Base-by-base conservation (phyloP, 1,140 invertebrate genomes). In the Drosophila varians region DNA sequence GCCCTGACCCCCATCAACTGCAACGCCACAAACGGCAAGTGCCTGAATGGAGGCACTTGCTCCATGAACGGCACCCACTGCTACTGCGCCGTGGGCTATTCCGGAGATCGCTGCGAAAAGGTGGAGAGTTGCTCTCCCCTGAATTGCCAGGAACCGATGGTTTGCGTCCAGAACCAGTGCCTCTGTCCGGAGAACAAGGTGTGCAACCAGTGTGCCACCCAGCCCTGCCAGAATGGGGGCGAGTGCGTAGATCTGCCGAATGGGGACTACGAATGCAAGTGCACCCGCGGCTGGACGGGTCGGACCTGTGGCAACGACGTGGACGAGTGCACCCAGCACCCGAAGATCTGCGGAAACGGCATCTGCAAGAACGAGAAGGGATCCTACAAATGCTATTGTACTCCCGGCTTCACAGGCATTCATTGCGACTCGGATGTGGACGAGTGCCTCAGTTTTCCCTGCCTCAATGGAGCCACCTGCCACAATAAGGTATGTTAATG, bases 391-490 rank as follows among this genome's bases (percentile, higher is more conserved):
- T 98, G 96, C 89, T 97, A 95, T 82, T 98, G 96, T 84, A 94
- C 94, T 62, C 96, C 96, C 18, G 96, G 97, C 31, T 97, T 94
- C 91, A 95, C 96, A 19, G 95, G 97, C 21, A 93, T 96, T 87
- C 94, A 95, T 70, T 97, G 97, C 88, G 94, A 96, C 77, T 93
- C 96, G 42, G 95, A 97, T 90, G 96, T 97, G 76, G 95, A 98
- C 91, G 97, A 98, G 90, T 98, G 97, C 89, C 93, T 97, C 3
- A 96, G 96, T 36, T 93, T 94, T 47, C 97, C 98, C 0, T 99
- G 98, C 91, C 93, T 94, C 69, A 97, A 99, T 86, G 95, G 95
- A 56, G 97, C 96, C 8, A 96, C 94, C 0, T 99, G 98, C 91
- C 92, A 95, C 65, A 97, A 99, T 90, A 92, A 91, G 89, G 90